A percentile compares a stretch with the other conserved stretches of the same genome.
Conservation (phyloP, 2,888 invertebrate genomes). For the Metopia argyrocephala region DNA sequence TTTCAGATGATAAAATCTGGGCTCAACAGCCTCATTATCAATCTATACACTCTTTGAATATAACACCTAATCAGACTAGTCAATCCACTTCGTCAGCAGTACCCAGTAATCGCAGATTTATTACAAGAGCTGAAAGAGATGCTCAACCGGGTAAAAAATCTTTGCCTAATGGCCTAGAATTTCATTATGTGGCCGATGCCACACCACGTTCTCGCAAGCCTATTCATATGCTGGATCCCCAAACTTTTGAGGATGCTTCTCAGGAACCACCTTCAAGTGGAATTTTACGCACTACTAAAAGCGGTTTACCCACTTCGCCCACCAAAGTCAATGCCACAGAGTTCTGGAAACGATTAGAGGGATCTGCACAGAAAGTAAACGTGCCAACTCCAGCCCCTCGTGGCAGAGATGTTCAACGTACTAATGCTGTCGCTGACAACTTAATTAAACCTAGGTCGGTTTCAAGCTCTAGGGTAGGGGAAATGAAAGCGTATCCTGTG, state of each 20-base stretch:
- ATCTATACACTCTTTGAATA: conserved; percentile 74
- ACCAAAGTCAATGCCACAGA: conserved; percentile 79
- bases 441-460: conserved; percentile 74
- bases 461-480: conserved; percentile 73
- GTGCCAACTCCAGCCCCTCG: conserved; percentile 62
- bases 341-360: conserved; percentile 83
- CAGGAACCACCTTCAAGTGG: conserved; percentile 68
- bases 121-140: conserved; percentile 74
- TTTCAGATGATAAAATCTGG: conserved; percentile 78
- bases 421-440: conserved; percentile 41
- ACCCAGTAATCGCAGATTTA: conserved; percentile 73
- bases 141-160: conserved; percentile 74
- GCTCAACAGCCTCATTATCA: conserved; percentile 74
- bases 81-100: conserved; percentile 49
- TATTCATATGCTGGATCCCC: conserved; percentile 82
- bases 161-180: conserved; percentile 79
- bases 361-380: conserved; percentile 77
- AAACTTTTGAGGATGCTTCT: conserved; percentile 23
- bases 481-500: conserved; percentile 71
- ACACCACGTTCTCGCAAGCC: conserved; percentile 86
- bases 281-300: conserved; percentile 74
- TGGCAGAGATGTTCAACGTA: conserved; percentile 65
- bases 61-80: conserved; percentile 56
- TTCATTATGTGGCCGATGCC: conserved; percentile 85
- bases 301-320: conserved; percentile 71